A percentile compares a stretch with the other conserved stretches of the same genome.
phyloP scores from a whole-genome alignment of 2,888 invertebrate species.

The Heliconius ismenius region DNA sequence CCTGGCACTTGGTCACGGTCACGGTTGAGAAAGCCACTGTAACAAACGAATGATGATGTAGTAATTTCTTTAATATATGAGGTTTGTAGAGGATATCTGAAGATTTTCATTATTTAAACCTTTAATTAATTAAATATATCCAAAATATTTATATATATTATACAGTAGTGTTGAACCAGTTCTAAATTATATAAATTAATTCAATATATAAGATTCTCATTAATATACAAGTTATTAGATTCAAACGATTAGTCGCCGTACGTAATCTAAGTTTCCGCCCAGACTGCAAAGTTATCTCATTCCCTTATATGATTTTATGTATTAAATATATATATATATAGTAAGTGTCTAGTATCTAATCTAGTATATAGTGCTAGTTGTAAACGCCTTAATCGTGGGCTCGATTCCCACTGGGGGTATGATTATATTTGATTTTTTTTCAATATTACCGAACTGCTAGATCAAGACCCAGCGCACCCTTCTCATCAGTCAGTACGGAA shows the following conservation, averaged over 20 bases:
- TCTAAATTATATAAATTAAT: not conserved
- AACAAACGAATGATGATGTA: slow-evolving; percentile 64
- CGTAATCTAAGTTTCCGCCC: slow-evolving; percentile 21
- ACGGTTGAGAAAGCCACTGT: slow-evolving; percentile 96
- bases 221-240: slow-evolving; percentile 21
- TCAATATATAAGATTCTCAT: not conserved
- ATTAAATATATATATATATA: too few relatives aligned
- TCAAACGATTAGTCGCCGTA: slow-evolving; percentile 17
- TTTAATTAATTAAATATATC: not conserved
- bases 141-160: not conserved
- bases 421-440: too few relatives aligned
- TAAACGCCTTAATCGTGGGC: too few relatives aligned
- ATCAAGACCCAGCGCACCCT: too few relatives aligned
- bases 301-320: slow-evolving; percentile 8
- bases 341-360: too few relatives aligned
- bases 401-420: too few relatives aligned
- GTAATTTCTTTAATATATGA: not conserved
- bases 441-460: too few relatives aligned
- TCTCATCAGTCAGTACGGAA: too few relatives aligned
- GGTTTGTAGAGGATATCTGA: too few relatives aligned
- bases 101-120: too few relatives aligned
- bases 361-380: too few relatives aligned
- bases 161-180: not conserved
- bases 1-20: slow-evolving; percentile 96
- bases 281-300: slow-evolving; percentile 21